Evolutionary conservation across 2,888 invertebrate species (phyloP).

Genomic region (Galeopsomyia nigrocyanea): DNA sequence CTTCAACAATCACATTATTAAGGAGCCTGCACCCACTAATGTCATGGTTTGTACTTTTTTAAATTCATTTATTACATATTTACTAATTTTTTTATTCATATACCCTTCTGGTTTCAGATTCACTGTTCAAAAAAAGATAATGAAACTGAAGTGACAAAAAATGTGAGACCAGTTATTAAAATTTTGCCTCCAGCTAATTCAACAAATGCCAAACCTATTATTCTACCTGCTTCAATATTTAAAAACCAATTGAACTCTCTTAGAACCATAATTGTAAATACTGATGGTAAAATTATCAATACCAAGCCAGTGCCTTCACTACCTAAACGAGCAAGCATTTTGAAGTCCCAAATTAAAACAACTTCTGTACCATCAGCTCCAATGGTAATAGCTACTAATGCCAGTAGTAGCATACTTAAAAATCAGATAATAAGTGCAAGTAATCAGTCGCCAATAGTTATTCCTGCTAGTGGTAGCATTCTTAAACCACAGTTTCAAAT

Average conservation of each 20-base stretch:
- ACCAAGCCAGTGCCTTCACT: conserved; percentile 5
- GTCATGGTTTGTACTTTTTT: background rate
- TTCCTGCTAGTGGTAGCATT: conserved; percentile 24
- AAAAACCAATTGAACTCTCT: background rate
- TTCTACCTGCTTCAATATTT: conserved; percentile 13
- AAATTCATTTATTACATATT: background rate
- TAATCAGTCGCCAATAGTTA: conserved; percentile 36
- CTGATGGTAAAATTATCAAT: conserved; percentile 26
- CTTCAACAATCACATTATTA: conserved; percentile 22
- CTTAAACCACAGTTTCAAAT: conserved; percentile 19
- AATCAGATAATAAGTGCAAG: conserved; percentile 29
- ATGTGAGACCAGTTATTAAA: conserved; percentile 28
- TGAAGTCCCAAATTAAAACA: conserved; percentile 17
- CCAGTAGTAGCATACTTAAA: conserved; percentile 13
- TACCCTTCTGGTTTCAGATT: background rate
- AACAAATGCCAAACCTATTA: conserved; percentile 10
- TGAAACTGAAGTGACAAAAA: conserved; percentile 14
- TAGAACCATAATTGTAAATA: conserved; percentile 24
- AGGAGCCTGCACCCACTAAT: conserved; percentile 2
- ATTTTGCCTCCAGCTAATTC: conserved; percentile 28
- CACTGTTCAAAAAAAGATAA: background rate
- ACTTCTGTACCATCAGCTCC: background rate
- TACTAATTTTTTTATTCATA: background rate
- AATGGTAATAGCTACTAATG: conserved; percentile 31
- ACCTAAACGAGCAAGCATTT: conserved; percentile 18